phyloP scores from a whole-genome alignment of 2,888 invertebrate genomes.

The Limnephilus lunatus region DNA sequence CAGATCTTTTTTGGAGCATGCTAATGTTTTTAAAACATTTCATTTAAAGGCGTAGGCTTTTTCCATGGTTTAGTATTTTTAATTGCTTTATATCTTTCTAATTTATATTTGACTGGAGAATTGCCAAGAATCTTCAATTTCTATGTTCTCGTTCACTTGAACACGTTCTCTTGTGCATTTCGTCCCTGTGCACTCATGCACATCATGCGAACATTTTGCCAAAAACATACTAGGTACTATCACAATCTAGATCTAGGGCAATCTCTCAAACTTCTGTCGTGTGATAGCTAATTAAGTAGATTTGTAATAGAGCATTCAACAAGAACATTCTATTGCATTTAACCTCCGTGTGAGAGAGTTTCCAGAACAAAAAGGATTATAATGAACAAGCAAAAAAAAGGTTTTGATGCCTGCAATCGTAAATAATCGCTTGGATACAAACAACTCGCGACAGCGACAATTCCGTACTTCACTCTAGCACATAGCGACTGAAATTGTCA shows the following conservation, averaged over 20 bases:
- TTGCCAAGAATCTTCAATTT: neutral
- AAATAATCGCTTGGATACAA: neutral
- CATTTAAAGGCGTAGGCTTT: neutral
- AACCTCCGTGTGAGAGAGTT: constrained; percentile 7
- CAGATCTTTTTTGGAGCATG: too few species aligned
- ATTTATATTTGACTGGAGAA: neutral
- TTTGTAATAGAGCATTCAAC: neutral
- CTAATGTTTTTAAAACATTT: too few species aligned
- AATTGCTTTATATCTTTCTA: neutral
- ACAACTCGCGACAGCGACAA: neutral
- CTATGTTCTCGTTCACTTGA: neutral
- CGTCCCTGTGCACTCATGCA: neutral
- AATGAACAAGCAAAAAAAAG: neutral
- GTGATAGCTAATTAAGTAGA: neutral
- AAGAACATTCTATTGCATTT: neutral
- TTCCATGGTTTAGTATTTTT: neutral
- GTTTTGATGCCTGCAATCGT: neutral
- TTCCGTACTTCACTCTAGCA: neutral
- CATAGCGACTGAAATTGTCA: neutral
- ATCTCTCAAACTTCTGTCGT: neutral
- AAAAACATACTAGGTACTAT: constrained; percentile 7
- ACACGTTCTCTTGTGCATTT: neutral
- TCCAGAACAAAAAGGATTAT: neutral
- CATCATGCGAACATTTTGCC: neutral
- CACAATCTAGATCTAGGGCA: neutral